Percentiles rank a stretch among this genome's conserved stretches.
Evolutionary conservation across 2,797 vertebrate genomes (phyloP).

Genomic region (Staurois parvus): DNA sequence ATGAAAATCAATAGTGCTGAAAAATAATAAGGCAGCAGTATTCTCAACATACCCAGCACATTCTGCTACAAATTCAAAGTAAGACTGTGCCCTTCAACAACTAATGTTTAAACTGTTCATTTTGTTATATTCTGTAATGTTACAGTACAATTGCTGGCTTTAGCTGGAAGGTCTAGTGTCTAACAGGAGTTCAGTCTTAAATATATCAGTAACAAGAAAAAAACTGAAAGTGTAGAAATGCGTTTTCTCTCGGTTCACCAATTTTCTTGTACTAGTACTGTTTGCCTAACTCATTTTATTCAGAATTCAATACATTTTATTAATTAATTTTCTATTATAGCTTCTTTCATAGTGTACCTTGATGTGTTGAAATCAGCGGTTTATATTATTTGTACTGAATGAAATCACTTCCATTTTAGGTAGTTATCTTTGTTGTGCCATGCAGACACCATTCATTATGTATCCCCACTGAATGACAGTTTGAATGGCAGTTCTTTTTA

Average conservation of each 20-base stretch:
- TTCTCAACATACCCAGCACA: not conserved
- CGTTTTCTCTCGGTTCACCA: not conserved
- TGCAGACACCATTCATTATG: constrained; percentile 81
- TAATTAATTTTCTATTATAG: not conserved
- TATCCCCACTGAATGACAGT: constrained; percentile 74
- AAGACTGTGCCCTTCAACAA: not conserved
- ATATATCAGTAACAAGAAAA: not conserved
- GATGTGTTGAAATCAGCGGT: constrained; percentile 74
- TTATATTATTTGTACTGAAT: constrained; percentile 76
- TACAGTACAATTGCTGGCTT: not conserved
- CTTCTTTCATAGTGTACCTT: not conserved
- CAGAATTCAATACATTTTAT: not conserved
- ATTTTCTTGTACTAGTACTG: not conserved
- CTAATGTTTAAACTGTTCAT: not conserved
- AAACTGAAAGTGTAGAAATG: not conserved
- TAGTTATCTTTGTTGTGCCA: constrained; percentile 86
- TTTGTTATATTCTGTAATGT: not conserved
- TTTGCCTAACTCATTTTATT: no score
- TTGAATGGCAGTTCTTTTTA: constrained; percentile 84
- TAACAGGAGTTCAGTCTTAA: not conserved
- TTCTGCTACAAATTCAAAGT: not conserved
- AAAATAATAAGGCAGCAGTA: no score
- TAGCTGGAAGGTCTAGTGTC: not conserved
- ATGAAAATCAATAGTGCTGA: no score
- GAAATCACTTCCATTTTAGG: constrained; percentile 72